These are phyloP conservation scores for Bombus fervidus DNA, from an alignment of 1,140 invertebrate species.

Conservation along the genomic window DNA sequence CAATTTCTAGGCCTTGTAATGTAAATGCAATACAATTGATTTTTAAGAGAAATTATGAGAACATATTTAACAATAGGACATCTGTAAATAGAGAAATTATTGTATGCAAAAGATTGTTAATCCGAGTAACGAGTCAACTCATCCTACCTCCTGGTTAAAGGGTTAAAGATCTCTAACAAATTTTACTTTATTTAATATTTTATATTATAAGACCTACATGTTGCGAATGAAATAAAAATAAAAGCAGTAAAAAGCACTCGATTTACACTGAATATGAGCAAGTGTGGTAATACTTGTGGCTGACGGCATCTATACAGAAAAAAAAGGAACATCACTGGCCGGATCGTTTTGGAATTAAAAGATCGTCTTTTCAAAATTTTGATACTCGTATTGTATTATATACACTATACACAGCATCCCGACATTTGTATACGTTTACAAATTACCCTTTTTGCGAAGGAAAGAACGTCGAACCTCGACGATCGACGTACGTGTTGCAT, in stretches of 20 bases:
- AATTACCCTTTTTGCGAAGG: slow-evolving; percentile 31
- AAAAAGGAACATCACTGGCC: not conserved
- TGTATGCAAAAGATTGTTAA: not conserved
- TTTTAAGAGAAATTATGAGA: not conserved
- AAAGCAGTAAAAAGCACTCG: not conserved
- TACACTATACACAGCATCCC: slow-evolving; percentile 56
- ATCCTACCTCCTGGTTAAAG: not conserved
- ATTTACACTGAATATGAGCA: not conserved
- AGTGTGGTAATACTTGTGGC: not conserved
- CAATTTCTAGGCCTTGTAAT: not conserved
- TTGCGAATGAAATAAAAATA: not conserved
- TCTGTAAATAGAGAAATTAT: no score
- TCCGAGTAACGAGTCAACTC: not conserved
- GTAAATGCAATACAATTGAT: not conserved
- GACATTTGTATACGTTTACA: slow-evolving; percentile 67
- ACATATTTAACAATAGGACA: no score
- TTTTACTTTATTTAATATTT: not conserved
- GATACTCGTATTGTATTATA: slow-evolving; percentile 62
- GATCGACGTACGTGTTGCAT: slow-evolving; percentile 1
- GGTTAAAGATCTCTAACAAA: not conserved
- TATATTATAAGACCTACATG: not conserved
- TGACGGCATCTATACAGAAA: not conserved
- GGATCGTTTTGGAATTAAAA: not conserved
- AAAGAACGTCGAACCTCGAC: not conserved
- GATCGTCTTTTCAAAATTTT: slow-evolving; percentile 65